Base-by-base conservation (phyloP, 2,888 invertebrate species). In the Erebia epiphron region DNA sequence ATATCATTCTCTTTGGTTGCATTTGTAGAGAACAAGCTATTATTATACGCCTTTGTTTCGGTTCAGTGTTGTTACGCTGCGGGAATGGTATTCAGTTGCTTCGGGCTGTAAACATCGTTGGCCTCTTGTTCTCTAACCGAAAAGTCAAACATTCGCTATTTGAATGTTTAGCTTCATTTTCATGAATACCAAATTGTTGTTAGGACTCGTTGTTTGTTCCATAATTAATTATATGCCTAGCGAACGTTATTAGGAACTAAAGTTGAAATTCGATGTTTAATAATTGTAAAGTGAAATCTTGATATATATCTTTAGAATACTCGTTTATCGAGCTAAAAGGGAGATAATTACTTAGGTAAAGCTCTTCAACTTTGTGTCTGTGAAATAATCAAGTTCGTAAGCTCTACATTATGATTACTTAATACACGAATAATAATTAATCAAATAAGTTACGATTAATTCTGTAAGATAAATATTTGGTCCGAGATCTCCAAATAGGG, bases 141-240 rank as follows among this genome's bases (percentile, higher is more conserved):
- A 68, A 71, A 68, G 58, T 68, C 68, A 66, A 71, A 68, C 64
- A 60, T 46, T 49, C 58, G 49, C 14, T 43, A n/a, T 65, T 71
- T 26, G 26, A 57, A 57, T 49, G 41, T 57, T 71, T 46, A 64
- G 63, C 49, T 69, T 67, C 49, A 54, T 71, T 70, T 64, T 41
- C 64, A 54, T 71, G 67, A 67, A 64, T 64, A n/a, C 35, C 2
- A 50, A 65, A 68, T 64, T 70, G 70, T 67, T 68, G 52, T 54
- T 65, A 16, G 18, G 60, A 35, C 68, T 46, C 43, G 58, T 70
- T 41, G 52, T 67, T 58, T 58, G 70, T 21, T 13, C 10, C 41
- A 14, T 61, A 70, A 66, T 56, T 60, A 58, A 50, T 35, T 13
- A 16, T 35, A 26, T 26, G 13, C 49, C 56, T 21, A 5, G 35